Conservation (phyloP, 2,797 vertebrate species). For the Megalops cyprinoides region DNA sequence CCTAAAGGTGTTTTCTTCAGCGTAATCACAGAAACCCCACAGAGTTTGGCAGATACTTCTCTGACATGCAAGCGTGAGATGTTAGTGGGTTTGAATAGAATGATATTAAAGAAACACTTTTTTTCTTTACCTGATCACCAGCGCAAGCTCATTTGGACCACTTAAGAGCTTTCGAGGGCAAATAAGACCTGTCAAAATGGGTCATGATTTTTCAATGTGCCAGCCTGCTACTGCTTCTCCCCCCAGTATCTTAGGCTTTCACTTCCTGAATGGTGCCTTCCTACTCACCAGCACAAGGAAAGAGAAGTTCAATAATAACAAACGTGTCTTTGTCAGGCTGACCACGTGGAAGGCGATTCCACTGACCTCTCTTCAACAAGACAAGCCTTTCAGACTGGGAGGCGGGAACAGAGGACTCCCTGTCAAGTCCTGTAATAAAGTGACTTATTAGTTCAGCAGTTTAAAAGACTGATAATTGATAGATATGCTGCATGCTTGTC, state of each 20-base stretch:
- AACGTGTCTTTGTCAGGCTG: slow-evolving; percentile 45
- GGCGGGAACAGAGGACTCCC: background rate
- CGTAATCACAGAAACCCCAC: background rate
- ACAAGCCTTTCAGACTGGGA: background rate
- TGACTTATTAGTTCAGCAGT: background rate
- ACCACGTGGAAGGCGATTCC: background rate
- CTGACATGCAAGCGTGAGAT: background rate
- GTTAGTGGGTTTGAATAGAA: background rate
- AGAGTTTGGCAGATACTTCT: background rate
- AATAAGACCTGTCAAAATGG: slow-evolving; percentile 21
- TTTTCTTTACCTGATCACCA: slow-evolving; percentile 3
- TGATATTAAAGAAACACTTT: slow-evolving; percentile 11
- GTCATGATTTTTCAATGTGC: slow-evolving; percentile 11
- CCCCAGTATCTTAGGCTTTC: background rate
- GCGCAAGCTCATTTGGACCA: slow-evolving; percentile 28
- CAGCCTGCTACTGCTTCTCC: slow-evolving; percentile 3
- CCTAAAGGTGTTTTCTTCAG: background rate
- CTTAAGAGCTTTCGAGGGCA: slow-evolving; percentile 18
- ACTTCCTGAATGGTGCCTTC: slow-evolving; percentile 4
- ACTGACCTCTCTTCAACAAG: slow-evolving; percentile 18
- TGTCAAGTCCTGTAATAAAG: background rate
- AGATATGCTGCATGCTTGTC: background rate
- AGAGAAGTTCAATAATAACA: slow-evolving; percentile 36
- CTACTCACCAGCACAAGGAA: slow-evolving; percentile 30
- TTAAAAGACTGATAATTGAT: background rate